Percentiles rank a stretch among this genome's conserved stretches.
Evolutionary conservation across 2,888 invertebrate genomes (phyloP).

Genomic region (Hyposoter didymator): DNA sequence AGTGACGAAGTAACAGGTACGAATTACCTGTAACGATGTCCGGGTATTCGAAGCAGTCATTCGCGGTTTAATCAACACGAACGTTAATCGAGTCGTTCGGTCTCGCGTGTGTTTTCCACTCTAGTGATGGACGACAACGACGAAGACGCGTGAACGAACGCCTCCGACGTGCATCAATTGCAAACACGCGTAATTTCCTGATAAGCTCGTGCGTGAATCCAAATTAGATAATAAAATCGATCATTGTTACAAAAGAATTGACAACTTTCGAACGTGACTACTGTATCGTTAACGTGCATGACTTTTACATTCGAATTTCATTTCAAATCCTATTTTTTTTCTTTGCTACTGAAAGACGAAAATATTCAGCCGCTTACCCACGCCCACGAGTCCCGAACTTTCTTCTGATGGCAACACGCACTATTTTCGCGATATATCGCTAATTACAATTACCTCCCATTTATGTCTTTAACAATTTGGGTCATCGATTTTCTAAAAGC

Average conservation of each 20-base stretch:
- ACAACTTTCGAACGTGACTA: not conserved
- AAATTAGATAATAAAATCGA: conserved; percentile 34
- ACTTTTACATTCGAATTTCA: not conserved
- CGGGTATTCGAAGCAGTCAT: conserved; percentile 50
- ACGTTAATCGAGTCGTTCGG: conserved; percentile 59
- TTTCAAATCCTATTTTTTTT: too few relatives aligned
- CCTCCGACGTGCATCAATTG: conserved; percentile 2
- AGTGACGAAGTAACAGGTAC: conserved; percentile 35
- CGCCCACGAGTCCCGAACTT: too few relatives aligned
- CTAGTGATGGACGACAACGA: conserved; percentile 55
- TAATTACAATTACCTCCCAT: not conserved
- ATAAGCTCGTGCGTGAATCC: conserved; percentile 58
- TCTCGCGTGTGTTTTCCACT: conserved; percentile 29
- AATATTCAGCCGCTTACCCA: too few relatives aligned
- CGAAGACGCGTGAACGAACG: too few relatives aligned
- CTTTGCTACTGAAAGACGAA: too few relatives aligned
- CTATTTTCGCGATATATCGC: too few relatives aligned
- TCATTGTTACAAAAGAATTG: conserved; percentile 1
- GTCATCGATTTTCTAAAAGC: not conserved
- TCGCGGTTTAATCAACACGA: conserved; percentile 54
- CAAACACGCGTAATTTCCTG: conserved; percentile 58
- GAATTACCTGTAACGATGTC: conserved; percentile 29
- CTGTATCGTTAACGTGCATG: not conserved
- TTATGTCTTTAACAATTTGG: not conserved
- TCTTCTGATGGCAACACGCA: too few relatives aligned